Conservation (phyloP, 2,113 vertebrate species). For the Melierax canorus region DNA sequence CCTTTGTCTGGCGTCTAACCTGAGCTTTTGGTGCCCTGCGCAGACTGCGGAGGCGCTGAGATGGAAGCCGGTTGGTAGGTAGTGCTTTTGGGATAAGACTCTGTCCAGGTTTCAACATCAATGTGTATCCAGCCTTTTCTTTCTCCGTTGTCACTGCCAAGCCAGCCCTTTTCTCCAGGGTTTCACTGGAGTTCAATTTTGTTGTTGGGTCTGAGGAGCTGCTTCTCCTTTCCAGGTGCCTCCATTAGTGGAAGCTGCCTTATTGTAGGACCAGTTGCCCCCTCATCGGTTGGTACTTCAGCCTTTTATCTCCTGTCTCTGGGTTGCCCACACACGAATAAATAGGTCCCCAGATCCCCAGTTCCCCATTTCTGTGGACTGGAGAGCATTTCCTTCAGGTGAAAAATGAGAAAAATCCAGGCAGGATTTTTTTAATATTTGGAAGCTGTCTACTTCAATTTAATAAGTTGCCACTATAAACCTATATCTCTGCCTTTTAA, state of each 20-base stretch:
- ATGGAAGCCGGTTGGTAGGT: rapidly evolving
- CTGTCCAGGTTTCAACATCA: not conserved
- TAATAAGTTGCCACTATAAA: not conserved
- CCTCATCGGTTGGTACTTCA: not conserved
- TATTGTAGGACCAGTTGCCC: not conserved
- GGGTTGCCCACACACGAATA: rapidly evolving
- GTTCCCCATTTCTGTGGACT: rapidly evolving
- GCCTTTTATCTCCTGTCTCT: not conserved
- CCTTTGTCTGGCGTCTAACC: not conserved
- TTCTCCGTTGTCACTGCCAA: not conserved
- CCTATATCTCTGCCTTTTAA: not conserved
- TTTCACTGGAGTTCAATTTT: rapidly evolving
- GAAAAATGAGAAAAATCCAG: not conserved
- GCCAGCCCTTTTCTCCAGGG: not conserved
- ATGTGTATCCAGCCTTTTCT: not conserved
- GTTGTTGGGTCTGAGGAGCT: not conserved
- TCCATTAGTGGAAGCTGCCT: not conserved
- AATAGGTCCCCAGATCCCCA: rapidly evolving
- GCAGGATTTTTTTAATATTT: not conserved
- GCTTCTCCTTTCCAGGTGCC: not conserved
- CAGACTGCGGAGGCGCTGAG: not conserved
- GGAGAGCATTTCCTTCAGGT: not conserved
- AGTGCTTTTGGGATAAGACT: not conserved
- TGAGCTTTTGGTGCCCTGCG: not conserved
- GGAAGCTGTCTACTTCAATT: not conserved